phyloP scores from a whole-genome alignment of 2,113 vertebrate genomes.

The Thymallus thymallus region DNA sequence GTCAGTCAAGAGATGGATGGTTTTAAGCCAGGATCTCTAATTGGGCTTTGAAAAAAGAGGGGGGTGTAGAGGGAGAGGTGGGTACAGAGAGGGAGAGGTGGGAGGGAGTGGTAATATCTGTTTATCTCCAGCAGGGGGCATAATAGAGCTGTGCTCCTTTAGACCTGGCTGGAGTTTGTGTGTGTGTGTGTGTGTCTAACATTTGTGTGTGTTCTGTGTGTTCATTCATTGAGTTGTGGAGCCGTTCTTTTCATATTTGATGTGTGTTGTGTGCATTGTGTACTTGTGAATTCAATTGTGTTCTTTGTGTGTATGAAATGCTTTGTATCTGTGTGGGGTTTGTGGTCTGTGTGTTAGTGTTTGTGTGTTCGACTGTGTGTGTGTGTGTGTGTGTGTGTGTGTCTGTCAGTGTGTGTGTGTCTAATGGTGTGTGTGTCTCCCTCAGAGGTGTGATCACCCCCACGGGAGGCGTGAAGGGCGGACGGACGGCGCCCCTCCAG shows the following conservation, averaged over 20 bases:
- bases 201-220: background rate
- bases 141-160: background rate
- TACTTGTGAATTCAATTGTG: too few relatives aligned
- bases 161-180: background rate
- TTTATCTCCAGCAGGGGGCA: conserved; percentile 9
- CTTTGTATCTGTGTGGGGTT: background rate
- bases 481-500: conserved; percentile 90
- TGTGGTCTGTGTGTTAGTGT: conserved; percentile 1
- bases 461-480: conserved; percentile 85
- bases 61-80: background rate
- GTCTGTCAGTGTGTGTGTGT: conserved; percentile 2
- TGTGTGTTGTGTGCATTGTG: background rate
- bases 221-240: background rate
- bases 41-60: conserved; percentile 29
- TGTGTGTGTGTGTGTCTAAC: background rate
- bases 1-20: too few relatives aligned
- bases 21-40: conserved; percentile 24
- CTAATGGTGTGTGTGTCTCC: conserved; percentile 28
- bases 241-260: background rate
- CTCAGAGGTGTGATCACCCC: conserved; percentile 92
- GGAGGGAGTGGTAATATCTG: background rate
- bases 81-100: background rate
- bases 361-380: background rate
- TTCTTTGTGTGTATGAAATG: conserved; percentile 1
- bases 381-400: background rate